phyloP scores from a whole-genome alignment of 2,113 vertebrate genomes.

The Malurus elegans region DNA sequence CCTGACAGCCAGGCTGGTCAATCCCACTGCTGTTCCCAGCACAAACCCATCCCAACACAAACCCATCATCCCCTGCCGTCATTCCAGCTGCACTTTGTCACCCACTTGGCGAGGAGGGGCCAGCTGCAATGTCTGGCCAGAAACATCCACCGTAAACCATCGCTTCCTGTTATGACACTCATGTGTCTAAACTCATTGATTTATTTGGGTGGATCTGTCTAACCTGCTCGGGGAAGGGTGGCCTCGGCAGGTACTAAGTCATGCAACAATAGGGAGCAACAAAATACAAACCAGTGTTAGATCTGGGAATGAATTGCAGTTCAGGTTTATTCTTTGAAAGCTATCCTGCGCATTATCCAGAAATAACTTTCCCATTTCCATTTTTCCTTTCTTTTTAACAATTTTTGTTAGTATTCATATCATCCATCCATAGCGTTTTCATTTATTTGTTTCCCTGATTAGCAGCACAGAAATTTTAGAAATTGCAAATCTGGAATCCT shows the following conservation, averaged over 20 bases:
- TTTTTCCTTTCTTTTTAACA: neutral
- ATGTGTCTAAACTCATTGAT: constrained; percentile 43
- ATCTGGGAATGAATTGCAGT: neutral
- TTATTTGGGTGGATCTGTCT: constrained; percentile 13
- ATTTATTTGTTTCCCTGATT: neutral
- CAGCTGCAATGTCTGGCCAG: constrained; percentile 42
- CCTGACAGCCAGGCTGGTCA: neutral
- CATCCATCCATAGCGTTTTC: neutral
- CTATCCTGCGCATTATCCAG: rapidly evolving
- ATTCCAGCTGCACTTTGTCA: constrained; percentile 12
- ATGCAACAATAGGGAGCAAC: neutral
- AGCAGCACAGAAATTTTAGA: neutral
- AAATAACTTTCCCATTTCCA: neutral
- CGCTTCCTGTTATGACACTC: constrained; percentile 51
- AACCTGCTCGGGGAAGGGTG: neutral
- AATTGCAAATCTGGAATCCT: neutral
- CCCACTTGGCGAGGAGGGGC: neutral
- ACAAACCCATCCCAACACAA: constrained; percentile 22
- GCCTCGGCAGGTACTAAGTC: constrained; percentile 3
- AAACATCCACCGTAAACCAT: constrained; percentile 45
- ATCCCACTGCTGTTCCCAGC: neutral
- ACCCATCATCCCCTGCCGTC: neutral
- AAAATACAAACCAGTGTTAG: neutral
- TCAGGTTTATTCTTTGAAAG: neutral
- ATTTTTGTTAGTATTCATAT: neutral